Conservation (phyloP, 2,888 invertebrate species). For the Schizotus pectinicornis region DNA sequence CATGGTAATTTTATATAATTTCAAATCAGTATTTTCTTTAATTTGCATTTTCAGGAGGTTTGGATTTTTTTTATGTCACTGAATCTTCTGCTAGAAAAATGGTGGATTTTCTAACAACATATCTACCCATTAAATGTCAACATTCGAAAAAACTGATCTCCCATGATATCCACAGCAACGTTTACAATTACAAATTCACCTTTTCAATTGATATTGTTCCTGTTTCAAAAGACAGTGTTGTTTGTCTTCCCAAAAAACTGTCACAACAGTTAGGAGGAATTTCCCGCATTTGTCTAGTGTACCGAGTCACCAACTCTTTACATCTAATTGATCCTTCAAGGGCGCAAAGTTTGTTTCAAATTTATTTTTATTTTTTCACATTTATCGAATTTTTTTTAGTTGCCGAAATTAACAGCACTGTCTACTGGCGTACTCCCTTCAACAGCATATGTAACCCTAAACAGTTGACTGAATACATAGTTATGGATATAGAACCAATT, state of each 20-base stretch:
- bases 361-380: conserved; percentile 7
- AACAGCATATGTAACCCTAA: conserved; percentile 87
- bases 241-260: conserved; percentile 87
- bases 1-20: conserved; percentile 37
- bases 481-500: conserved; percentile 91
- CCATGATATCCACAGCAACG: conserved; percentile 96
- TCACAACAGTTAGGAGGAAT: conserved; percentile 89
- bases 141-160: conserved; percentile 95
- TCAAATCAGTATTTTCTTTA: not conserved
- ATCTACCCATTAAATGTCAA: conserved; percentile 86
- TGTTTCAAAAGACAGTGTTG: conserved; percentile 90
- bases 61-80: conserved; percentile 93
- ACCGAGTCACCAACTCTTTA: conserved; percentile 86
- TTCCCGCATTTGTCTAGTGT: conserved; percentile 85
- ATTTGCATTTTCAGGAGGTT: conserved; percentile 71
- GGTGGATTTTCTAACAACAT: conserved; percentile 88
- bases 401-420: conserved; percentile 79
- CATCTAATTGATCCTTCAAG: conserved; percentile 92
- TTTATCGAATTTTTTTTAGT: conserved; percentile 61
- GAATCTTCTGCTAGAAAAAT: conserved; percentile 93
- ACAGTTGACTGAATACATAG: conserved; percentile 88
- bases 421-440: conserved; percentile 89
- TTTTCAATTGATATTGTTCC: conserved; percentile 96
- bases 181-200: conserved; percentile 95
- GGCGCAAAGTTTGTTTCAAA: conserved; percentile 65